Evolutionary conservation across 2,113 vertebrate genomes (phyloP).

Genomic region (Casuarius casuarius): DNA sequence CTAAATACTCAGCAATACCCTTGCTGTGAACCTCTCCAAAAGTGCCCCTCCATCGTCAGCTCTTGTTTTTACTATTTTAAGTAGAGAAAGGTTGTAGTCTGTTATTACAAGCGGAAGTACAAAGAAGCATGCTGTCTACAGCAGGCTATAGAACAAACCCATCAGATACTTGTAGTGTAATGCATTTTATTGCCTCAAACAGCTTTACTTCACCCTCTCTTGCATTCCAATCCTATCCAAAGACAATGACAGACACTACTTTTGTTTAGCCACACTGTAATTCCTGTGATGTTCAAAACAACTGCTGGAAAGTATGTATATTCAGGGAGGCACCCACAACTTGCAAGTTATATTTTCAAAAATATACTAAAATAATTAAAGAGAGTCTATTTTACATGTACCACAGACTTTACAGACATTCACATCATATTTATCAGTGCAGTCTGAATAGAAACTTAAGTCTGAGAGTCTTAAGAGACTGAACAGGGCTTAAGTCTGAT

Average conservation of each 20-base stretch:
- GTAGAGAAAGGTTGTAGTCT: background rate
- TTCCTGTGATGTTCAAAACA: background rate
- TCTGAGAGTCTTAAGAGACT: too few species aligned
- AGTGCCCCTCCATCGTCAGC: background rate
- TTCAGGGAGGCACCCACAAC: background rate
- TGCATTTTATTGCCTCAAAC: background rate
- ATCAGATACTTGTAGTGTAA: background rate
- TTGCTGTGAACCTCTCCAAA: background rate
- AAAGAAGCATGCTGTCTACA: background rate
- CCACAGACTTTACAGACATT: background rate
- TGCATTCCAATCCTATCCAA: background rate
- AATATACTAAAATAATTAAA: background rate
- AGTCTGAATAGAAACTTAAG: background rate
- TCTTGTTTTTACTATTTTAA: background rate
- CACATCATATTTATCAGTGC: background rate
- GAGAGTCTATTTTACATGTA: background rate
- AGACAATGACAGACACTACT: background rate
- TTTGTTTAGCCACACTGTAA: background rate
- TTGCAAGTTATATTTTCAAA: background rate
- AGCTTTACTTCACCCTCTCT: background rate
- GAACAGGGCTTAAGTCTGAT: background rate
- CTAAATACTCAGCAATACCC: background rate
- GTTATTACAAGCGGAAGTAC: background rate
- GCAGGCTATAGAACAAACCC: background rate
- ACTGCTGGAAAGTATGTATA: background rate